Evolutionary conservation across 35 echinoderm and acorn worm genomes (phyloP).

Genomic region (Lytechinus variegatus): DNA sequence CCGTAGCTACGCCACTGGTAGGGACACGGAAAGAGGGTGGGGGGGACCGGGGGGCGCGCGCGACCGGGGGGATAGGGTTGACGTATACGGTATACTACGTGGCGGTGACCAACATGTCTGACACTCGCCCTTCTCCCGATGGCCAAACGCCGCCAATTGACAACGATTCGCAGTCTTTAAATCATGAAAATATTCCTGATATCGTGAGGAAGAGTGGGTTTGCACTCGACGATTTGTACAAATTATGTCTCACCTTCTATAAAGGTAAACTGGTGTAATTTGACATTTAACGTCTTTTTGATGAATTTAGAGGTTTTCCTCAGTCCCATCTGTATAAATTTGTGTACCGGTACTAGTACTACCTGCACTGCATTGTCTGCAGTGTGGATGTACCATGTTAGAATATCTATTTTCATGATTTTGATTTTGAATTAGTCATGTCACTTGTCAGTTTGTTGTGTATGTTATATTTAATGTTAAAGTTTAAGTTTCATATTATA

Average conservation of each 20-base stretch:
- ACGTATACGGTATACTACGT: constrained; percentile 53
- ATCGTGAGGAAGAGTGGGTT: constrained; percentile 85
- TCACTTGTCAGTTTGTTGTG: too few species aligned
- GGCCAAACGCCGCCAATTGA: constrained; percentile 76
- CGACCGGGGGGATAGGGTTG: too few species aligned
- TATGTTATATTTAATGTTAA: too few species aligned
- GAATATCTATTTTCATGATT: too few species aligned
- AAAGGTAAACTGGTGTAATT: constrained; percentile 69
- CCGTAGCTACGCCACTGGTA: too few species aligned
- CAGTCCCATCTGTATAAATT: background rate
- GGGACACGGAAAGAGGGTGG: too few species aligned
- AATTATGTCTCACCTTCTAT: constrained; percentile 85
- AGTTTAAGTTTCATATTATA: too few species aligned
- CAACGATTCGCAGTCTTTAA: constrained; percentile 58
- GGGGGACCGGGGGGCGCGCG: too few species aligned
- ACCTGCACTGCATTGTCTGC: too few species aligned
- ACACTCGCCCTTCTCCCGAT: constrained; percentile 71
- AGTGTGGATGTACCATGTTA: too few species aligned
- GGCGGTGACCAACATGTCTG: constrained; percentile 73
- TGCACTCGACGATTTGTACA: constrained; percentile 69
- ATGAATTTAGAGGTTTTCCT: background rate
- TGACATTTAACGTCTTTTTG: background rate
- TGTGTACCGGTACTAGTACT: background rate
- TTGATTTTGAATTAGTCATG: too few species aligned
- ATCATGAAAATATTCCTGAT: constrained; percentile 21